phyloP scores from a whole-genome alignment of 2,888 invertebrate genomes.

The Lydus trimaculatus region DNA sequence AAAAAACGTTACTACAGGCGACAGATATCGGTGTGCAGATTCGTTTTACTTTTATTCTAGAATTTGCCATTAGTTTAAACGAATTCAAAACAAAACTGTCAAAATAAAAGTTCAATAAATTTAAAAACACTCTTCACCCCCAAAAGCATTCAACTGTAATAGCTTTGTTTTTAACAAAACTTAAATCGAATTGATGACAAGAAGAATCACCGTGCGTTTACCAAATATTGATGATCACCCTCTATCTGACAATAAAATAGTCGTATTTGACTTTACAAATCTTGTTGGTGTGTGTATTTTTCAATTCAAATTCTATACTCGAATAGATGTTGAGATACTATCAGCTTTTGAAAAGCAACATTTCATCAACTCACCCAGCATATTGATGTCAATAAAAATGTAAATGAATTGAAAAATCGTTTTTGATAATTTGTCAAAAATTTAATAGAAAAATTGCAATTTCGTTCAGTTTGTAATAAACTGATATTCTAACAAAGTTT shows the following conservation, averaged over 20 bases:
- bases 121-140: too few relatives aligned
- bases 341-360: not conserved
- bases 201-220: not conserved
- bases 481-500: not conserved
- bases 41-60: too few relatives aligned
- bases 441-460: not conserved
- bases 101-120: too few relatives aligned
- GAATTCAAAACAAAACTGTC: too few relatives aligned
- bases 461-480: too few relatives aligned
- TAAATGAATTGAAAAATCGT: not conserved
- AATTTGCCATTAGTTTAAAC: too few relatives aligned
- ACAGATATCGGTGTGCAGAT: too few relatives aligned
- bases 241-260: constrained; percentile 2
- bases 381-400: not conserved
- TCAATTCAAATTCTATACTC: not conserved
- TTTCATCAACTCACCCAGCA: not conserved
- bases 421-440: not conserved
- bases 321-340: not conserved
- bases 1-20: too few relatives aligned
- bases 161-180: not conserved
- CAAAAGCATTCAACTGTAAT: not conserved
- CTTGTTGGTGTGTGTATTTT: constrained; percentile 17
- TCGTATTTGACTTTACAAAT: constrained; percentile 28
- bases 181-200: not conserved
- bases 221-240: not conserved